Evolutionary conservation across 2,113 vertebrate genomes (phyloP).

Genomic region (Cheilinus undulatus): DNA sequence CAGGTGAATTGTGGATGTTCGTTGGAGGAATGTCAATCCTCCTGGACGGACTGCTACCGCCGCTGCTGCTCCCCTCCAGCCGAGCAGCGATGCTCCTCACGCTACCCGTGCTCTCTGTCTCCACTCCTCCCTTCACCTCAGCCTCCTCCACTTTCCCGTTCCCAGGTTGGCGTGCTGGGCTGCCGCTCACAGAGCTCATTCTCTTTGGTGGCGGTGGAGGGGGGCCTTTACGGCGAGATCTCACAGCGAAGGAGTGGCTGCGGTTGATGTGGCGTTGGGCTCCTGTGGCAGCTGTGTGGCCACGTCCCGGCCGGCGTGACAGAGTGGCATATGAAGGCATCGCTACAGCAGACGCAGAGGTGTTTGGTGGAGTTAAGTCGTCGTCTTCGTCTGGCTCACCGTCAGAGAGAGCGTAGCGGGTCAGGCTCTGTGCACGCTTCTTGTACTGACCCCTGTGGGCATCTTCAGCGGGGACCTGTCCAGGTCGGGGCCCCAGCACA

Average conservation of each 20-base stretch:
- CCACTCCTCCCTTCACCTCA: conserved; percentile 5
- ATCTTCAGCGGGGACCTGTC: background rate
- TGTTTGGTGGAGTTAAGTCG: background rate
- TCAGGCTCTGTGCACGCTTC: conserved; percentile 91
- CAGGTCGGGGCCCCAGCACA: conserved; percentile 22
- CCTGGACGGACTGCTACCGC: conserved; percentile 43
- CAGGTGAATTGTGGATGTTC: conserved; percentile 28
- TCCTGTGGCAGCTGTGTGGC: conserved; percentile 24
- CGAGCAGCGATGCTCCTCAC: conserved; percentile 79
- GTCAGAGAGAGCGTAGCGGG: conserved; percentile 87
- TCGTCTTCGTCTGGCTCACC: conserved; percentile 89
- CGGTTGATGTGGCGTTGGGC: conserved; percentile 85
- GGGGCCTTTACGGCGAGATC: conserved; percentile 88
- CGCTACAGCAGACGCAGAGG: conserved; percentile 57
- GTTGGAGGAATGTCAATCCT: conserved; percentile 59
- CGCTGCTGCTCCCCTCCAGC: conserved; percentile 65
- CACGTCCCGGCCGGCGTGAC: conserved; percentile 85
- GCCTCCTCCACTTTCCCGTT: fast-evolving
- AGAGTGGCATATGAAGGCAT: conserved; percentile 91
- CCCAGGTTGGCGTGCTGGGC: conserved; percentile 60
- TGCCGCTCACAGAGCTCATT: conserved; percentile 86
- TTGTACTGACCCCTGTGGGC: conserved; percentile 70
- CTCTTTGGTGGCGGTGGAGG: conserved; percentile 88
- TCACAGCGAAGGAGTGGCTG: conserved; percentile 90
- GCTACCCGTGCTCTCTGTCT: conserved; percentile 22